Conservation (phyloP, 2,113 vertebrate species). For the Pterocles burchelli region DNA sequence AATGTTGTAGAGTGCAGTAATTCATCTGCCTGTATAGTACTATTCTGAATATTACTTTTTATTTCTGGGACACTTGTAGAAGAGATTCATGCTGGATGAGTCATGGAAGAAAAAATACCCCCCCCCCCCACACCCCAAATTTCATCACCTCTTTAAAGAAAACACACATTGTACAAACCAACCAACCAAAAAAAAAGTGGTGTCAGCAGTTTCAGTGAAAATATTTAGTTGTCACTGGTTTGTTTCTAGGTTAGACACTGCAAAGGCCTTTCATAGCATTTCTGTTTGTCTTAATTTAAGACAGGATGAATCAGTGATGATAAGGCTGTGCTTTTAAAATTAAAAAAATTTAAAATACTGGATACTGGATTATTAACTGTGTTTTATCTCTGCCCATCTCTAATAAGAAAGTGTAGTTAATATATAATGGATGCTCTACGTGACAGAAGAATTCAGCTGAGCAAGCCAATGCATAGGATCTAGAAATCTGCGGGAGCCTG, state of each 20-base stretch:
- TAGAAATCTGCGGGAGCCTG: slow-evolving; percentile 26
- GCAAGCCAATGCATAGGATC: neutral
- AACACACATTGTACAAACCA: neutral
- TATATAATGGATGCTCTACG: slow-evolving; percentile 43
- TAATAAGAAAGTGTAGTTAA: slow-evolving; percentile 27
- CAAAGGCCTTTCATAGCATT: neutral
- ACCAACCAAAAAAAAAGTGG: neutral
- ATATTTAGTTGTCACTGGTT: slow-evolving; percentile 17
- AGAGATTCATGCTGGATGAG: slow-evolving; percentile 49
- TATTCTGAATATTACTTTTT: slow-evolving; percentile 61
- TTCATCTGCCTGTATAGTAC: slow-evolving; percentile 19
- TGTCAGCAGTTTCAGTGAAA: slow-evolving; percentile 35
- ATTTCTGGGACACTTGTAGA: slow-evolving; percentile 51
- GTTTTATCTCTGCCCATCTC: slow-evolving; percentile 37
- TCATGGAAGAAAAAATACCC: slow-evolving; percentile 37
- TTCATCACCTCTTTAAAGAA: slow-evolving; percentile 40
- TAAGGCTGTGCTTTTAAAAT: slow-evolving; percentile 33
- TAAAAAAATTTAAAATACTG: too few relatives aligned
- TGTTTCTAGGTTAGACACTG: neutral
- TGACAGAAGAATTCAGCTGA: slow-evolving; percentile 22
- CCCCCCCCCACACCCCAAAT: neutral
- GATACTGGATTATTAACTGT: slow-evolving; percentile 13
- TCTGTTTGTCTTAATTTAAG: slow-evolving; percentile 19
- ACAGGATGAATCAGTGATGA: slow-evolving; percentile 21
- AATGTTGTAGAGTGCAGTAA: neutral